phyloP scores from a whole-genome alignment of 1,140 invertebrate species.

The Musca vetustissima region DNA sequence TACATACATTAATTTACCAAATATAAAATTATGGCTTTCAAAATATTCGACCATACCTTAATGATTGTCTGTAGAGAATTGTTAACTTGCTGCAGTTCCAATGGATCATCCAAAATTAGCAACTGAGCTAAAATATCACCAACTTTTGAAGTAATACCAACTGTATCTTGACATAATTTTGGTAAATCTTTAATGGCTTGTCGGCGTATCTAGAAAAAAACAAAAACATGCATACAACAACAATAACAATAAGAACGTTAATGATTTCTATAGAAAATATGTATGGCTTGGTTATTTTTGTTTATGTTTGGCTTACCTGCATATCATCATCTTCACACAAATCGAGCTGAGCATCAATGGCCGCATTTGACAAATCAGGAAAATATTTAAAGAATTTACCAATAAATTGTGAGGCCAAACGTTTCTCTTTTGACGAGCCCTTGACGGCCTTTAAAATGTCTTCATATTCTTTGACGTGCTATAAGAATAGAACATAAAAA shows the following conservation, averaged over 20 bases:
- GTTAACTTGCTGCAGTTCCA: slow-evolving; percentile 78
- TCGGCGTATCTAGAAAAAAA: slow-evolving; percentile 79
- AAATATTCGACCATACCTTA: slow-evolving; percentile 54
- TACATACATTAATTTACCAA: not conserved
- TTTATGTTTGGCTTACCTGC: slow-evolving; percentile 61
- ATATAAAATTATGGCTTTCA: slow-evolving; percentile 1
- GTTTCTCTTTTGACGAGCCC: slow-evolving; percentile 85
- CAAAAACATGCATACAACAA: not conserved
- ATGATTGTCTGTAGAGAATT: slow-evolving; percentile 65
- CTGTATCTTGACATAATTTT: slow-evolving; percentile 80
- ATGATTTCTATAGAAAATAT: slow-evolving; percentile 5
- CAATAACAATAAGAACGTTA: not conserved
- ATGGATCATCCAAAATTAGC: slow-evolving; percentile 79
- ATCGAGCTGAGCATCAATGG: slow-evolving; percentile 90
- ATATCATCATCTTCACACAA: slow-evolving; percentile 95
- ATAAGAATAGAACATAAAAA: slow-evolving; percentile 37
- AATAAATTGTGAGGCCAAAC: slow-evolving; percentile 92
- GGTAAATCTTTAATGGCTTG: slow-evolving; percentile 95
- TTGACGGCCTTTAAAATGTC: slow-evolving; percentile 85
- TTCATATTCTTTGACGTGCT: slow-evolving; percentile 88
- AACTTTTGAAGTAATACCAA: slow-evolving; percentile 82
- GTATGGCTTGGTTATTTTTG: not conserved
- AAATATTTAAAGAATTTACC: slow-evolving; percentile 93
- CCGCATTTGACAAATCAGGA: slow-evolving; percentile 78
- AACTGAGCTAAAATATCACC: slow-evolving; percentile 91